Conservation (phyloP, 2,888 invertebrate species). For the Hydropsyche betteni region DNA sequence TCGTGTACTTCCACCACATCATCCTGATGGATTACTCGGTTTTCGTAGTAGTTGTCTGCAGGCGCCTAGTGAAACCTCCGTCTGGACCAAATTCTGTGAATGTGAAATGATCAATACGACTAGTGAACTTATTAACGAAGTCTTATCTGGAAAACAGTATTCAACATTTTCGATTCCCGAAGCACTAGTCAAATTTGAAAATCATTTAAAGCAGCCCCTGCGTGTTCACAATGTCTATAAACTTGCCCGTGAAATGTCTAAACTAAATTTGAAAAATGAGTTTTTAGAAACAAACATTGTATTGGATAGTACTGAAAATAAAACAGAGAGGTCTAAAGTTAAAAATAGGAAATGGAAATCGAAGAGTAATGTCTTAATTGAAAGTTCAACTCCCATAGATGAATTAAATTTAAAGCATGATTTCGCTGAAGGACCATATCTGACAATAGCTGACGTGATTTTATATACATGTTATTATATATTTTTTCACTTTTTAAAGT, state of each 20-base stretch:
- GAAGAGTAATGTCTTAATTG: constrained; percentile 59
- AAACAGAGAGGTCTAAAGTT: constrained; percentile 53
- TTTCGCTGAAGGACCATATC: constrained; percentile 83
- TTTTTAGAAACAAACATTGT: too few relatives aligned
- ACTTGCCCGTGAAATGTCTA: constrained; percentile 69
- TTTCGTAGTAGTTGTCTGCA: constrained; percentile 82
- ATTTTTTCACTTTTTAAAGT: constrained; percentile 64
- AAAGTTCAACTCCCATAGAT: constrained; percentile 62
- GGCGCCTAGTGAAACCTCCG: constrained; percentile 83
- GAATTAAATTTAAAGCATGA: constrained; percentile 71
- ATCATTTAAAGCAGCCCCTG: constrained; percentile 84
- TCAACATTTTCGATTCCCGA: constrained; percentile 65
- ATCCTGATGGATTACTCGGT: constrained; percentile 71
- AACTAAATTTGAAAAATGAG: constrained; percentile 53
- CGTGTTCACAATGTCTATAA: constrained; percentile 87
- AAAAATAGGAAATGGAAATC: constrained; percentile 66
- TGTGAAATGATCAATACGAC: constrained; percentile 75
- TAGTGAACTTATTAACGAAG: constrained; percentile 58
- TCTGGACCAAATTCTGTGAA: constrained; percentile 95
- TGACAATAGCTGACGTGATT: constrained; percentile 86
- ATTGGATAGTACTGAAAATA: too few relatives aligned
- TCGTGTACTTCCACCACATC: constrained; percentile 54
- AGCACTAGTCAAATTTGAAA: constrained; percentile 82
- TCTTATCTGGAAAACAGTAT: constrained; percentile 48
- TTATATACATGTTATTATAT: constrained; percentile 77